These are phyloP conservation scores for Panthera tigris DNA, from an alignment of 2,113 vertebrate genomes.

Conservation along the genomic window DNA sequence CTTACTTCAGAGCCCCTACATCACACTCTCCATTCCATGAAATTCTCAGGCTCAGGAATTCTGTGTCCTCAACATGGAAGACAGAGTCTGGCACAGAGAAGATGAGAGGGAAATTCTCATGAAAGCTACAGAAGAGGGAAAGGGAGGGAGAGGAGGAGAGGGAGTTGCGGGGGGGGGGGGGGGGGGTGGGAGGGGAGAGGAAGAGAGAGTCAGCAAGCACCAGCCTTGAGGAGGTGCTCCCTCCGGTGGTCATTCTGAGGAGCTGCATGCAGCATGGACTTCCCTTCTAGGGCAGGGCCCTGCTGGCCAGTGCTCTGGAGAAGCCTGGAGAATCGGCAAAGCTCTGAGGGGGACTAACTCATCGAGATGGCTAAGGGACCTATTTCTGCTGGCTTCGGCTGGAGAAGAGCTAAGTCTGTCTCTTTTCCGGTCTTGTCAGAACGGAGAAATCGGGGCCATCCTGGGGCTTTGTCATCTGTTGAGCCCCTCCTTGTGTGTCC, in stretches of 20 bases:
- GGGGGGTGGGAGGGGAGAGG: too few species aligned
- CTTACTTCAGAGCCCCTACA: neutral
- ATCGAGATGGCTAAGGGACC: neutral
- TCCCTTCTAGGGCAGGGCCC: rapidly evolving
- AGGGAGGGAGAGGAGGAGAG: neutral
- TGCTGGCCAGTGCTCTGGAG: rapidly evolving
- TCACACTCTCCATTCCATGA: neutral
- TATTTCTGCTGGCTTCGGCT: neutral
- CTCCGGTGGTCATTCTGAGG: slow-evolving; percentile 40
- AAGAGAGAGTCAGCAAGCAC: neutral
- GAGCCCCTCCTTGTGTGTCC: neutral
- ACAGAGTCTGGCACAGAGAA: neutral
- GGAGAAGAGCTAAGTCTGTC: neutral
- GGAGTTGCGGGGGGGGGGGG: too few species aligned
- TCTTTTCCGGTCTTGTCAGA: neutral
- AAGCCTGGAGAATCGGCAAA: too few species aligned
- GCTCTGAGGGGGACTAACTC: neutral
- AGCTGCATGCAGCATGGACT: neutral
- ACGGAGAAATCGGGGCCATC: neutral
- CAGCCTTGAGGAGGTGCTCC: neutral
- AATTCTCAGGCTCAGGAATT: neutral
- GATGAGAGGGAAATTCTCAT: neutral
- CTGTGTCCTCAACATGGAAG: neutral
- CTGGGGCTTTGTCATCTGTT: neutral
- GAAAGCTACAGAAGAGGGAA: neutral